Percentiles rank a stretch among this genome's conserved stretches.
Evolutionary conservation across 2,888 invertebrate genomes (phyloP).

Genomic region (Drosophila fulvimacula): DNA sequence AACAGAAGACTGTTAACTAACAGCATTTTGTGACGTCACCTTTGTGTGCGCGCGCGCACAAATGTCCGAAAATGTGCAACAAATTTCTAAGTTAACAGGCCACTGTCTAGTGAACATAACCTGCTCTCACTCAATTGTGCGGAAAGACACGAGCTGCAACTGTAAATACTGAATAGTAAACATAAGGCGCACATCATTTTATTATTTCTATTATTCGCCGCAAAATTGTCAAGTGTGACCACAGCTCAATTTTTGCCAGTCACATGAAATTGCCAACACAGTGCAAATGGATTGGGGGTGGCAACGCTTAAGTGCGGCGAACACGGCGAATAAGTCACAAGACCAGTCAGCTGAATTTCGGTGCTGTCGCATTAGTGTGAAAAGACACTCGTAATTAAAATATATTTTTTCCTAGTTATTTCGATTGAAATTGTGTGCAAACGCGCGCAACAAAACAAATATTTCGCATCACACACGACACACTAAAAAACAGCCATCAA

Average conservation of each 20-base stretch:
- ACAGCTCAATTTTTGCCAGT: slow-evolving; percentile 22
- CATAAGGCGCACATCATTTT: not conserved
- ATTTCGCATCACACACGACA: slow-evolving; percentile 30
- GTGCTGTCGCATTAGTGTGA: slow-evolving; percentile 77
- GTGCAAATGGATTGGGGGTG: slow-evolving; percentile 9
- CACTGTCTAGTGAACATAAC: too few species aligned
- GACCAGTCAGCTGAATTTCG: slow-evolving; percentile 84
- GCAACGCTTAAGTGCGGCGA: slow-evolving; percentile 45
- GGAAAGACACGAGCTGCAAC: not conserved
- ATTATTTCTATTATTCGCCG: slow-evolving; percentile 35
- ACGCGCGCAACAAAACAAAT: slow-evolving; percentile 39
- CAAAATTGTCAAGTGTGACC: not conserved
- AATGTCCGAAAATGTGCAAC: too few species aligned
- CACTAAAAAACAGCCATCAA: slow-evolving; percentile 49
- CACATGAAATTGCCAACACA: slow-evolving; percentile 23
- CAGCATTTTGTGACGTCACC: too few species aligned
- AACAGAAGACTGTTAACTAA: too few species aligned
- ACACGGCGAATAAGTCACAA: slow-evolving; percentile 83
- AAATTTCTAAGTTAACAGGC: too few species aligned
- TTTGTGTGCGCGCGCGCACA: too few species aligned
- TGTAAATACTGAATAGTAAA: not conserved
- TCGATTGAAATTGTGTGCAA: slow-evolving; percentile 61
- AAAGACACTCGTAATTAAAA: slow-evolving; percentile 67
- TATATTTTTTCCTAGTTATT: slow-evolving; percentile 45
- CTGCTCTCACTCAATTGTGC: too few species aligned